These are phyloP conservation scores for Agrochola lota DNA, from an alignment of 2,888 invertebrate species.

Conservation along the genomic window DNA sequence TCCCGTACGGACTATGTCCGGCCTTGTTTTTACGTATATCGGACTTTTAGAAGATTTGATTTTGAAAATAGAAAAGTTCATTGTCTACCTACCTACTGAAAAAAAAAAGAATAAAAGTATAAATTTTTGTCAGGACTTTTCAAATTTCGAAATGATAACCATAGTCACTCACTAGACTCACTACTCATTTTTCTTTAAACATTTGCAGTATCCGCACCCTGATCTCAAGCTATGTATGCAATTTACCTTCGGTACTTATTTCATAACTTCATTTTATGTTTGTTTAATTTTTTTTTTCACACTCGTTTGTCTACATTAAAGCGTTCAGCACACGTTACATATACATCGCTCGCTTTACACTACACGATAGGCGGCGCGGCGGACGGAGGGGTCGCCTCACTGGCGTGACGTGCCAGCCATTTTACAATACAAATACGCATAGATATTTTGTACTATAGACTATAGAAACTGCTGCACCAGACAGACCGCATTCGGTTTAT, in stretches of 20 bases:
- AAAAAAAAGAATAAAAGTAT: no score
- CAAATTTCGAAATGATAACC: no score
- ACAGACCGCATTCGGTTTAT: not conserved
- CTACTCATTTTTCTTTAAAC: no score
- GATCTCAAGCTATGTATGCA: not conserved
- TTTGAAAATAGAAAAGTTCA: no score
- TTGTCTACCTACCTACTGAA: no score
- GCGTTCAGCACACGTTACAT: not conserved
- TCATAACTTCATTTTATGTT: not conserved
- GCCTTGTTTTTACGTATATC: no score
- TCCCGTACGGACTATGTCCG: no score
- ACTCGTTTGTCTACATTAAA: not conserved
- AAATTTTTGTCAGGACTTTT: no score
- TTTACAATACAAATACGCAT: constrained; percentile 9
- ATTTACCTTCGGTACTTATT: not conserved
- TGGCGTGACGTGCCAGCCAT: constrained; percentile 19
- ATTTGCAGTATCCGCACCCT: not conserved
- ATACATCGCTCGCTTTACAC: not conserved
- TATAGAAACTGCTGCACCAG: not conserved
- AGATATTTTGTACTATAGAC: not conserved
- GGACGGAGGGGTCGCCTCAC: constrained; percentile 19
- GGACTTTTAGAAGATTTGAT: no score
- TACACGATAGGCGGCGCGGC: not conserved
- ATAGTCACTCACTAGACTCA: not conserved
- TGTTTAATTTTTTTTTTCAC: no score